A percentile compares a stretch with the other conserved stretches of the same genome.
These are phyloP conservation scores for Rallus crepitans DNA, from an alignment of 2,797 vertebrate genomes.

Conservation along the genomic window DNA sequence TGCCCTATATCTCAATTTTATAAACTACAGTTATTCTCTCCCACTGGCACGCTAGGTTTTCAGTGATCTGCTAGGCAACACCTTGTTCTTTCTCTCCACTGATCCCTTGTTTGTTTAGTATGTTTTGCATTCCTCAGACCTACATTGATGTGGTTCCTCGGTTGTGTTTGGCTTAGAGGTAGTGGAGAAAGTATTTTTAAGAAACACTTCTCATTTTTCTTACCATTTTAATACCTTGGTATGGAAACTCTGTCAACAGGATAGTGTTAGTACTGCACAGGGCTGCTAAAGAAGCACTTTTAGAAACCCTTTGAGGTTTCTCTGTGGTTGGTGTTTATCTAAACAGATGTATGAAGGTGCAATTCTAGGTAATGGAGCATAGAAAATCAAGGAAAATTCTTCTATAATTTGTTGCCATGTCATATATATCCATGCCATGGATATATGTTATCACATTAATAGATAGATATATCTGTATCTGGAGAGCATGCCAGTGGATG, in stretches of 20 bases:
- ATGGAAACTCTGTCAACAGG: background rate
- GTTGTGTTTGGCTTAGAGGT: background rate
- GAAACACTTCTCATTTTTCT: background rate
- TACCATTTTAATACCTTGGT: background rate
- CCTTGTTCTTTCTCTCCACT: background rate
- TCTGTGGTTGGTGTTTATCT: background rate
- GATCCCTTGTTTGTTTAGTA: background rate
- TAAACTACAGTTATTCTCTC: background rate
- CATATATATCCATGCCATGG: background rate
- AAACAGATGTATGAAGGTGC: background rate
- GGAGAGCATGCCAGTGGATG: background rate
- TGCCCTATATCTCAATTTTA: background rate
- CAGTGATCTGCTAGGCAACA: background rate
- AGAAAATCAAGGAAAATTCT: background rate
- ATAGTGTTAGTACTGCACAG: too few relatives aligned
- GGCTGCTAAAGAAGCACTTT: background rate
- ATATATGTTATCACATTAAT: accelerated
- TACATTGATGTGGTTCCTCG: background rate
- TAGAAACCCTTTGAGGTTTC: background rate
- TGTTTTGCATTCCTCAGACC: background rate
- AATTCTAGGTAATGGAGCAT: background rate
- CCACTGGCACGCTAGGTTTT: background rate
- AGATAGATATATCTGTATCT: background rate
- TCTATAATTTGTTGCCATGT: background rate
- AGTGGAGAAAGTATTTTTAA: background rate